A percentile compares a stretch with the other conserved stretches of the same genome.
phyloP scores from a whole-genome alignment of 1,140 invertebrate genomes.

The Drosophila bifasciata region DNA sequence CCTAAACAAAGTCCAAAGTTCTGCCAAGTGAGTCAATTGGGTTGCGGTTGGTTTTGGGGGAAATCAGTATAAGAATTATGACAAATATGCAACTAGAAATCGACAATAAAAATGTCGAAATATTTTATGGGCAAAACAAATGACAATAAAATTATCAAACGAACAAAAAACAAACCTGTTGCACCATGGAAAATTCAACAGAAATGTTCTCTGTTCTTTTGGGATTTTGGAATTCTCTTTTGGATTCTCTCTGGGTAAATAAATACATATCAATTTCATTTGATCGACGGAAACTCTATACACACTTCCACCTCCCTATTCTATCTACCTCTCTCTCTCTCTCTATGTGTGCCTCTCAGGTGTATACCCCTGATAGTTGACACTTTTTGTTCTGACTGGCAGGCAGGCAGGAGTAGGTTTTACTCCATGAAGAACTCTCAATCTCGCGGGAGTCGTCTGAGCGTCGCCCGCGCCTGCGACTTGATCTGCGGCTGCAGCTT shows the following conservation, averaged over 20 bases:
- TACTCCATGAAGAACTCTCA: slow-evolving; percentile 24
- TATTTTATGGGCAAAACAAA: slow-evolving; percentile 63
- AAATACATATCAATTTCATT: slow-evolving; percentile 72
- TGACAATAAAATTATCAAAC: slow-evolving; percentile 45
- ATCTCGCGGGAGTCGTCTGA: slow-evolving; percentile 20
- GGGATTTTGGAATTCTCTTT: slow-evolving; percentile 14
- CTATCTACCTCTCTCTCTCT: background rate
- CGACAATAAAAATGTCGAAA: slow-evolving; percentile 71
- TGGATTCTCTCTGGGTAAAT: background rate
- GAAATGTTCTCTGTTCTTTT: slow-evolving; percentile 62
- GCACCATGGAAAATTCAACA: slow-evolving; percentile 55
- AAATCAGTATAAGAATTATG: slow-evolving; percentile 30
- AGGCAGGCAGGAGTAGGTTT: slow-evolving; percentile 11
- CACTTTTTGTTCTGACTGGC: slow-evolving; percentile 19
- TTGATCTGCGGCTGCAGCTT: slow-evolving; percentile 1
- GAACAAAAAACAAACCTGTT: slow-evolving; percentile 49
- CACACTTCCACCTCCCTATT: slow-evolving; percentile 1
- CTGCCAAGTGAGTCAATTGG: slow-evolving; percentile 61
- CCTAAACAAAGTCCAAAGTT: slow-evolving; percentile 46
- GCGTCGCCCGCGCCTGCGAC: slow-evolving; percentile 11
- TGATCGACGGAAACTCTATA: slow-evolving; percentile 62
- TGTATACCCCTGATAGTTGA: slow-evolving; percentile 45
- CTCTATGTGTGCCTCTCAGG: slow-evolving; percentile 13
- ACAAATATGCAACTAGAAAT: slow-evolving; percentile 57
- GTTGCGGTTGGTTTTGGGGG: background rate